Evolutionary conservation across 2,888 invertebrate species (phyloP), one percentile per base, ranked within the genome.

Genomic region (Plemyria rubiginata): DNA sequence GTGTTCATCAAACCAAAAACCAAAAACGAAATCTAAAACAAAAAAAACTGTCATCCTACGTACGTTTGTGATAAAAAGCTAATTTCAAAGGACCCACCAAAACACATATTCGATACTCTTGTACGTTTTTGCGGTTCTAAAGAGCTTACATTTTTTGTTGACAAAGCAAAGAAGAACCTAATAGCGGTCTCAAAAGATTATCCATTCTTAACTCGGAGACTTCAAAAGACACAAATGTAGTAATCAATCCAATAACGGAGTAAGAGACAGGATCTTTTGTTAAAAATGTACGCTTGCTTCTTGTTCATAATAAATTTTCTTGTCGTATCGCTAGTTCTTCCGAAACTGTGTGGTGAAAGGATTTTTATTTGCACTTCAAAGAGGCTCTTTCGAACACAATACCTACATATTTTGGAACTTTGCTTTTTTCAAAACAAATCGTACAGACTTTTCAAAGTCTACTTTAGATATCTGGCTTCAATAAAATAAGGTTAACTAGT

Each of bases 151-250:
- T 69, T 61, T 66, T 61, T 16, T 51, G 62, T 60, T 66, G 60
- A 68, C 67, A 70, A 70, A 68, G 68, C 60, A 62, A 62, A 62
- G 63, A 60, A 54, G 54, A 58, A 60, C 51, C 58, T 52, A 29
- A 41, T 40, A 60, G 54, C 43, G 60, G 46, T 50, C 52, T 52
- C 43, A 43, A 53, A 53, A 63, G 70, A 68, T 68, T 62, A 69
- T 66, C 65, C 50, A 46, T 55, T 60, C 63, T 49, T 59, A 60
- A 54, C 36, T 56, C n/a, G 16, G 50, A 54, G 45, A 66, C 68
- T 60, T 70, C 68, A 68, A 68, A 68, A 65, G 66, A 45, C 48
- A 59, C 62, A 66, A 56, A 28, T 54, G 54, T 48, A 49, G 57
- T 65, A 62, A 66, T 65, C 66, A 68, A 64, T 64, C 66, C 66